Evolutionary conservation across 2,888 invertebrate species (phyloP), one percentile per base, ranked within the genome.

Genomic region (Sinelater perroti): DNA sequence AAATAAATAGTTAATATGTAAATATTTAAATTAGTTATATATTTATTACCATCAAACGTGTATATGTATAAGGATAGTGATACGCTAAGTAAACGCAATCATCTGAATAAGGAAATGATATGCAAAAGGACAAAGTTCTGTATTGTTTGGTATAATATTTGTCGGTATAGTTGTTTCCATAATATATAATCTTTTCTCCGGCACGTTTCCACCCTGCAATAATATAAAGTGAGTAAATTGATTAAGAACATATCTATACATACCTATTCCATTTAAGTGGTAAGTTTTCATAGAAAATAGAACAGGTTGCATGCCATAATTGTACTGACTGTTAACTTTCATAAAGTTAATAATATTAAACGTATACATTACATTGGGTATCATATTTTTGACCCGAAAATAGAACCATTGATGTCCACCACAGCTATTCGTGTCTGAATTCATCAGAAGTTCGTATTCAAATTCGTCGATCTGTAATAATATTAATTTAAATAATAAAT

Each of bases 291-390:
- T 90, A n/a, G 93, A 93, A 78, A 89, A 93, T 78, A 93, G 76
- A 44, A 93, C 86, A 8, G 94, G 94, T 72, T 91, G 91, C 93
- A 94, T 93, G 35, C 93, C 93, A 73, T 87, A 89, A 75, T 92
- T 91, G 76, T 92, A 93, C 78, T 93, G 91, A 68, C 92, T 92
- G 73, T 91, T 90, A 28, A 87, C 85, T 75, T 93, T 94, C 73
- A 93, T 89, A 77, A 91, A 92, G 80, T 94, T 94, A 68, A 93
- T 85, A 49, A 94, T 90, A 75, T 93, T 93, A 79, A 94, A 93
- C 31, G 87, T 83, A 75, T 94, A 94, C 0, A 86, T 82, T 1
- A 83, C 78, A 2, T 82, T 80, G 52, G 83, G 83, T 49, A 87
- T 83, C 87, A 91, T 92, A 75, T 90, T 88, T 30, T 85, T 83